Evolutionary conservation across 2,888 invertebrate genomes (phyloP).

Genomic region (Drosophila falleni): DNA sequence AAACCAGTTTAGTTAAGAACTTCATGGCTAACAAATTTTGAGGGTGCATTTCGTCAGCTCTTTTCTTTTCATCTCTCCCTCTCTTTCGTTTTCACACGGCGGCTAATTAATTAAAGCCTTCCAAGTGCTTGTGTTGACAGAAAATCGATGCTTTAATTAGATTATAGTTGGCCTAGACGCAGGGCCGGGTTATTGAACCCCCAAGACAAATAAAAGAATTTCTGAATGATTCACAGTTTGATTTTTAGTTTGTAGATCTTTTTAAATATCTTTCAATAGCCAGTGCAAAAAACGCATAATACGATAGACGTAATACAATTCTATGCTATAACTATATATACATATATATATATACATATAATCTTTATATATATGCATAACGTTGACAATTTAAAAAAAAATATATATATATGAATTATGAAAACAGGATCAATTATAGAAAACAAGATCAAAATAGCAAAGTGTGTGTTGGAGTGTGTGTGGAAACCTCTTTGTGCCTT

Average conservation of each 20-base stretch:
- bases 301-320: conserved; percentile 53
- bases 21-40: not conserved
- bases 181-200: not conserved
- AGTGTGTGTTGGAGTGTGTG: not conserved
- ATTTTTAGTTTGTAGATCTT: conserved; percentile 17
- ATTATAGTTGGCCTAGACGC: not conserved
- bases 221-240: conserved; percentile 17
- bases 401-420: conserved; percentile 10
- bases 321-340: conserved; percentile 21
- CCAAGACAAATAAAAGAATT: not conserved
- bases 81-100: not conserved
- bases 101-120: conserved; percentile 1
- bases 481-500: conserved; percentile 21
- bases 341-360: conserved; percentile 17
- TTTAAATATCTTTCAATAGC: conserved; percentile 43
- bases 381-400: conserved; percentile 31
- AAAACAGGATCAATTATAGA: conserved; percentile 18
- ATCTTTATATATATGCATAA: conserved; percentile 25
- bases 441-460: not conserved
- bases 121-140: not conserved
- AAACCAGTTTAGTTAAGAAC: conserved; percentile 12
- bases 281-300: conserved; percentile 60
- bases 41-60: not conserved
- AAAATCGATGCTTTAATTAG: conserved; percentile 18
- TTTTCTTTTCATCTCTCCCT: not conserved